Percentiles rank a stretch among this genome's conserved stretches.
Conservation (phyloP, 1,140 invertebrate species). For the Leptonema lineaticorne region DNA sequence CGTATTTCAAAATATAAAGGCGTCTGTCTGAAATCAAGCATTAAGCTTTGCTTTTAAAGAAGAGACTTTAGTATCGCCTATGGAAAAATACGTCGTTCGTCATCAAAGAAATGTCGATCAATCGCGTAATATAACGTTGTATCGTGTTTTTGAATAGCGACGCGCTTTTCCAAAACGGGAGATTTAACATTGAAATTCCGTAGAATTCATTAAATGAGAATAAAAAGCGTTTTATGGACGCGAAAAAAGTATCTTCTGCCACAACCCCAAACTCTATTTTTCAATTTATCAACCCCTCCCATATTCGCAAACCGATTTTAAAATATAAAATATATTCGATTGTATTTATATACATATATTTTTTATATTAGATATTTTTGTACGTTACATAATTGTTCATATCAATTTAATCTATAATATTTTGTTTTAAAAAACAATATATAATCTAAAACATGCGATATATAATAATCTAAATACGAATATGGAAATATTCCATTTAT, state of each 20-base stretch:
- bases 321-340: too few species aligned
- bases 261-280: too few species aligned
- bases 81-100: conserved; percentile 4
- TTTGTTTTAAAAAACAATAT: too few species aligned
- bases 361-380: too few species aligned
- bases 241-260: background rate
- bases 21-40: conserved; percentile 5
- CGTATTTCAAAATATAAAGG: background rate
- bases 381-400: too few species aligned
- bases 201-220: conserved; percentile 11
- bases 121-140: background rate
- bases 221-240: conserved; percentile 8
- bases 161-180: background rate
- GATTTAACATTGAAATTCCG: conserved; percentile 15
- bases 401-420: too few species aligned
- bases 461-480: too few species aligned
- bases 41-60: conserved; percentile 7
- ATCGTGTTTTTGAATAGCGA: background rate
- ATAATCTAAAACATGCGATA: too few species aligned
- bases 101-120: conserved; percentile 10
- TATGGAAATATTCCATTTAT: too few species aligned
- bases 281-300: too few species aligned
- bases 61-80: background rate
- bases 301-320: too few species aligned
- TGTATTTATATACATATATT: too few species aligned